Evolutionary conservation across 2,797 vertebrate genomes (phyloP), one percentile per base, ranked within the genome.

Genomic region (Manis crassicaudata): DNA sequence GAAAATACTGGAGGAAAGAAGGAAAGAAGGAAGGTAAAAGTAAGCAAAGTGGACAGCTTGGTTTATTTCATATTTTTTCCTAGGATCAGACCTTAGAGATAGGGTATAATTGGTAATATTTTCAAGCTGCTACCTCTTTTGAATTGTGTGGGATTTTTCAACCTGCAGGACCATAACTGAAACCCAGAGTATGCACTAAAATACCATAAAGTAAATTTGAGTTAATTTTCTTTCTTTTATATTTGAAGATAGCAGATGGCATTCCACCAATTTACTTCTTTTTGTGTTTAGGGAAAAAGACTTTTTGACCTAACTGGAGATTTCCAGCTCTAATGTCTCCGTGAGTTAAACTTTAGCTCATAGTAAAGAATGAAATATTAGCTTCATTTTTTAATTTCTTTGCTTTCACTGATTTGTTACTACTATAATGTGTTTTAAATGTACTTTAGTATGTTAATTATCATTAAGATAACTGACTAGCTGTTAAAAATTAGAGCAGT

Each of bases 401-500:
- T 96, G 20, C 46, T 73, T 97, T 85, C 65, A 81, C 40, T 85
- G 37, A 88, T 96, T 96, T 93, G 27, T 82, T 79, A 75, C 88
- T 82, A 92, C 14, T 56, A 73, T 93, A 83, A 90, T 11, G 1
- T 62, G 18, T 89, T 94, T 96, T 76, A 91, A 63, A 27, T 76
- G 20, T 89, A 81, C 40, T 96, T 96, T 92, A 92, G 29, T 87
- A 86, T 85, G 87, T 50, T 97, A 90, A 80, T 96, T 95, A 46
- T 46, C 82, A 77, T 43, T 95, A 95, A 85, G 67, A 68, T 87
- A 96, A 85, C 43, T 21, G 68, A 67, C 56, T 92, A 8, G 8
- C 40, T 95, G 40, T 75, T 95, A 94, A 92, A 92, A 92, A 91
- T 95, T 85, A 21, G 50, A 94, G 21, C 0, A 54, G 4, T 50